A percentile compares a stretch with the other conserved stretches of the same genome.
phyloP scores from a whole-genome alignment of 2,888 invertebrate genomes.

The Rotaria magnacalcarata region DNA sequence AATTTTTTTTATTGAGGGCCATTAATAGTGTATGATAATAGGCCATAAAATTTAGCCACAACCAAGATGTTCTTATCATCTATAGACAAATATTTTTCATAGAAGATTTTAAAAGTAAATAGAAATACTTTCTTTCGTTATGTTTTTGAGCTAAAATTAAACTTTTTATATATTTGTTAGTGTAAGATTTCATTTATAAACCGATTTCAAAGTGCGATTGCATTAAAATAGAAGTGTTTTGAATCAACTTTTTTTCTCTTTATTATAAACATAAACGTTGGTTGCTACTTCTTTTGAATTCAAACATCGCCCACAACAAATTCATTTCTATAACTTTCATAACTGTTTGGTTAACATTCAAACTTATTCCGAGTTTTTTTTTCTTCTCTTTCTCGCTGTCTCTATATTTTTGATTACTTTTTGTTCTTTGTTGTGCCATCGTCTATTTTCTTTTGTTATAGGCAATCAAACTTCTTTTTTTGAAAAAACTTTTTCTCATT shows the following conservation, averaged over 20 bases:
- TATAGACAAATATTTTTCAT: too few relatives aligned
- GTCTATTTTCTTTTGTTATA: neutral
- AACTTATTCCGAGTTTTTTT: neutral
- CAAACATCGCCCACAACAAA: neutral
- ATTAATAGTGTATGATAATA: too few relatives aligned
- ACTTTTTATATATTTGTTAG: too few relatives aligned
- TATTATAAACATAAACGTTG: neutral
- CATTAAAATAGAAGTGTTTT: neutral
- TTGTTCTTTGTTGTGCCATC: neutral
- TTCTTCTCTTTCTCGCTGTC: neutral
- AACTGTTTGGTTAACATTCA: neutral
- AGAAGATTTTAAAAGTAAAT: too few relatives aligned
- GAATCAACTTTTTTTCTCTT: neutral
- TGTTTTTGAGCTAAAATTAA: too few relatives aligned
- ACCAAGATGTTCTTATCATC: too few relatives aligned
- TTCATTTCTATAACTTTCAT: neutral
- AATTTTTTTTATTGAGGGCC: too few relatives aligned
- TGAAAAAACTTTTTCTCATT: neutral
- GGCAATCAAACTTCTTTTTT: neutral
- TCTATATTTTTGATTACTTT: neutral
- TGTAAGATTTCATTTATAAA: neutral
- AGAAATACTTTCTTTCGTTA: too few relatives aligned
- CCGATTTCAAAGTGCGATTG: neutral
- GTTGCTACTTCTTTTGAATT: conserved; percentile 8
- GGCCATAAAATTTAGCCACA: too few relatives aligned